These are phyloP conservation scores for Cynopterus sphinx DNA, from an alignment of 2,797 vertebrate species.

Conservation along the genomic window DNA sequence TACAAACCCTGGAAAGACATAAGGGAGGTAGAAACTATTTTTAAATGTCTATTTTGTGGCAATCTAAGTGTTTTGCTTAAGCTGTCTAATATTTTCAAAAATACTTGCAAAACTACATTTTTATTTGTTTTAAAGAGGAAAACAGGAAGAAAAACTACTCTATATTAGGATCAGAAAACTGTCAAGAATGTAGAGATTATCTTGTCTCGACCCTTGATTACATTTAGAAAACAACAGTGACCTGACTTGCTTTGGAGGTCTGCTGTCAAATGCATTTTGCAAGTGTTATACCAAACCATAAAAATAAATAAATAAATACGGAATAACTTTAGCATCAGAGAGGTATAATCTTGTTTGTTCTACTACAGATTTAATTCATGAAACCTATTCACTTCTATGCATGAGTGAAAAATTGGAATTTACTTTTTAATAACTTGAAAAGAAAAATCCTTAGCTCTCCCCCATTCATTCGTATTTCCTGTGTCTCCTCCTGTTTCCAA, in stretches of 20 bases:
- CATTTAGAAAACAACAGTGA: not conserved
- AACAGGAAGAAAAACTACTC: not conserved
- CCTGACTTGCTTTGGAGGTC: not conserved
- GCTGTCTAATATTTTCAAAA: not conserved
- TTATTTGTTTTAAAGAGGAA: not conserved
- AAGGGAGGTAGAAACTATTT: not conserved
- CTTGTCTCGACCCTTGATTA: not conserved
- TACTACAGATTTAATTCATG: not conserved
- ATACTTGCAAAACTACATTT: not conserved
- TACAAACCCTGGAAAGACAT: not conserved
- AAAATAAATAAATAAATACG: not conserved
- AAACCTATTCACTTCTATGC: not conserved
- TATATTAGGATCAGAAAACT: not conserved
- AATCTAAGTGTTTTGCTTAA: not conserved
- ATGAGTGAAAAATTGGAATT: slow-evolving; percentile 27
- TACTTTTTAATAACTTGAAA: slow-evolving; percentile 58
- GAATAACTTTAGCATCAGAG: not conserved
- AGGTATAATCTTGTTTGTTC: not conserved
- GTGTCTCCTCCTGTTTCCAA: slow-evolving; percentile 68
- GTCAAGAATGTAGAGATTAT: not conserved
- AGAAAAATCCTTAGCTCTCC: slow-evolving; percentile 49
- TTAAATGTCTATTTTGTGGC: not conserved
- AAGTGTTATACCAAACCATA: not conserved
- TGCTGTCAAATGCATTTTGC: slow-evolving; percentile 2
- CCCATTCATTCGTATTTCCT: slow-evolving; percentile 71